These are phyloP conservation scores for Philereme transversata DNA, from an alignment of 2,888 invertebrate species.

Conservation along the genomic window DNA sequence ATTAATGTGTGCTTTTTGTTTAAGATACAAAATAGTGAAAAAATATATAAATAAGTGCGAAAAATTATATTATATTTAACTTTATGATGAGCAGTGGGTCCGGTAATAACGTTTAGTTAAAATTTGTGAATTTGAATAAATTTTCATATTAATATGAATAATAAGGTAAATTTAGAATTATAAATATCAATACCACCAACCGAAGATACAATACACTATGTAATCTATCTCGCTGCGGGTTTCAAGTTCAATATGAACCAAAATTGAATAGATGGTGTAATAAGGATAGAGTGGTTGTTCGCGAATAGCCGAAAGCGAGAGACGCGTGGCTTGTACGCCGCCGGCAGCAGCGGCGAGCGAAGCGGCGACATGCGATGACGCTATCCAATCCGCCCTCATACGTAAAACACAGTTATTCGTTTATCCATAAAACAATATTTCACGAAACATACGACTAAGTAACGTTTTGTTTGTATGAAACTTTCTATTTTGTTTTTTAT, in stretches of 20 bases:
- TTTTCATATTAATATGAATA: too few species aligned
- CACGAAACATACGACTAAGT: slow-evolving; percentile 21
- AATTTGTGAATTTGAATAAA: too few species aligned
- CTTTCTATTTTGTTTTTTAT: too few species aligned
- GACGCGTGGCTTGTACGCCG: slow-evolving; percentile 66
- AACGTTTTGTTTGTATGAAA: slow-evolving; percentile 7
- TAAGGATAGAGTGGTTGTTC: slow-evolving; percentile 55
- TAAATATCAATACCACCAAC: neutral
- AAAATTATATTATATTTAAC: too few species aligned
- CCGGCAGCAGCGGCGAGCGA: slow-evolving; percentile 61
- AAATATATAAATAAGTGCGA: too few species aligned
- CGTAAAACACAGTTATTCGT: slow-evolving; percentile 33
- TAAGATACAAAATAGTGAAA: too few species aligned
- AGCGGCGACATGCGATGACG: slow-evolving; percentile 45
- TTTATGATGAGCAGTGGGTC: too few species aligned
- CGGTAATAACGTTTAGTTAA: too few species aligned
- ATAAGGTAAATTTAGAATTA: too few species aligned
- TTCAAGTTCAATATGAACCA: slow-evolving; percentile 12
- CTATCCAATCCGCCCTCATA: slow-evolving; percentile 30
- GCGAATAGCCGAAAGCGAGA: slow-evolving; percentile 58
- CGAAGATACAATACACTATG: slow-evolving; percentile 3
- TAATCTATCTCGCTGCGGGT: neutral
- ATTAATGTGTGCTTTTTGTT: too few species aligned
- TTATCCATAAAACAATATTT: slow-evolving; percentile 29
- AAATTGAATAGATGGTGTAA: slow-evolving; percentile 38